phyloP scores from a whole-genome alignment of 2,113 vertebrate species.

The Rhabdornis inornatus region DNA sequence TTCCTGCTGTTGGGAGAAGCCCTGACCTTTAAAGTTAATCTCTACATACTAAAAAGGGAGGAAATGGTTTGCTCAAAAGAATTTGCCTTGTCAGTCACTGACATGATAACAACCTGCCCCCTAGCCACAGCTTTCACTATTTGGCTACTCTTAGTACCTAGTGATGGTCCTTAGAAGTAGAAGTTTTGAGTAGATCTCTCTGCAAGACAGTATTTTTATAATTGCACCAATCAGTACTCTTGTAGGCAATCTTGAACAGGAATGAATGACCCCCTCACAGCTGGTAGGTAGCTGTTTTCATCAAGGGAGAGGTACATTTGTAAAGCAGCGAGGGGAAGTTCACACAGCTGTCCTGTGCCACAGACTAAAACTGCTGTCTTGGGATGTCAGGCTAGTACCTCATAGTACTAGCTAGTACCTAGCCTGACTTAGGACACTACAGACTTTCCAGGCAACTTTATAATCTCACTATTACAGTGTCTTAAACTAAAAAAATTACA shows the following conservation, averaged over 20 bases:
- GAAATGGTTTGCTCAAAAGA: neutral
- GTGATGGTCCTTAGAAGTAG: neutral
- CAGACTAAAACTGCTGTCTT: neutral
- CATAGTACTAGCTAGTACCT: neutral
- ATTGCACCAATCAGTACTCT: neutral
- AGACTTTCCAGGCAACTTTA: neutral
- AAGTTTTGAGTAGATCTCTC: neutral
- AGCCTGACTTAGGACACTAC: neutral
- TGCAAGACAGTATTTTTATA: neutral
- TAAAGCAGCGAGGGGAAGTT: neutral
- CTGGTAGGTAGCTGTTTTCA: neutral
- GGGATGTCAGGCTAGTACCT: neutral
- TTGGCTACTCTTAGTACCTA: neutral
- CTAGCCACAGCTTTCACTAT: neutral
- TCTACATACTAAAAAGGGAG: neutral
- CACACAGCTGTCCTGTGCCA: neutral
- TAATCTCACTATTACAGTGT: neutral
- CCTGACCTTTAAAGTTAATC: neutral
- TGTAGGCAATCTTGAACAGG: neutral
- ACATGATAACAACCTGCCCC: neutral
- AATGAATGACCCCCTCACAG: neutral
- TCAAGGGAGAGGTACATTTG: neutral
- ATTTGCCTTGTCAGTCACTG: neutral
- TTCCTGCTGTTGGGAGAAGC: neutral
- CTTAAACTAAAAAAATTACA: neutral